A percentile compares a stretch with the other conserved stretches of the same genome.
Conservation (phyloP, 2,797 vertebrate species). For the Mormyrops boulengeri region DNA sequence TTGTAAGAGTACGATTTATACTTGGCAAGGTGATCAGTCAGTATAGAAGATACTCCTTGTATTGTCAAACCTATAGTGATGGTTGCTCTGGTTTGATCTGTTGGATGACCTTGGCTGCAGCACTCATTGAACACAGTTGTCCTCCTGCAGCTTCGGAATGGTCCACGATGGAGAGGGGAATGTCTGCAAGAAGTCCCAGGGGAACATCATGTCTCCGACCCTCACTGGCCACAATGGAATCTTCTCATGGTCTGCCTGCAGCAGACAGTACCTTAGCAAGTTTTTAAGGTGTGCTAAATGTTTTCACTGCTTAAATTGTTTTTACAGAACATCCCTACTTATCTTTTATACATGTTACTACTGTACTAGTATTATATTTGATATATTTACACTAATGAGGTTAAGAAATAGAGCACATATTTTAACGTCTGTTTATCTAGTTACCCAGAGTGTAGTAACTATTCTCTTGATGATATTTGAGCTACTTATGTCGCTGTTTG, state of each 20-base stretch:
- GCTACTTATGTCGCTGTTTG: not conserved
- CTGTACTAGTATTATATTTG: not conserved
- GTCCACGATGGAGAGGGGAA: constrained; percentile 88
- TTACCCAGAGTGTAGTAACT: not conserved
- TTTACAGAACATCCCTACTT: not conserved
- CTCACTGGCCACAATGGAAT: constrained; percentile 81
- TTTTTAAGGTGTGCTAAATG: constrained; percentile 72
- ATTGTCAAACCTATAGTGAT: not conserved
- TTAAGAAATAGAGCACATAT: not conserved
- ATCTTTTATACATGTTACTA: not conserved
- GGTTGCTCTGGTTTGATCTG: not conserved
- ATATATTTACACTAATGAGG: not conserved
- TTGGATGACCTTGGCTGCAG: not conserved
- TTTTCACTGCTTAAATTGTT: not conserved
- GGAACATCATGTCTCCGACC: constrained; percentile 89
- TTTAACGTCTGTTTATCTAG: not conserved
- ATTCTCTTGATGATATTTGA: not conserved
- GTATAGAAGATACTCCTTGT: not conserved
- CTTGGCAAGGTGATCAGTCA: not conserved
- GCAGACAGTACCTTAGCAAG: constrained; percentile 78
- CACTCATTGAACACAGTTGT: not conserved
- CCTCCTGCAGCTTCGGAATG: constrained; percentile 76
- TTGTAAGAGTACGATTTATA: not conserved
- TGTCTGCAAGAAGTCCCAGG: constrained; percentile 82
- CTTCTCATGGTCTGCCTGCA: constrained; percentile 88